A percentile compares a stretch with the other conserved stretches of the same genome.
Conservation (phyloP, 2,113 vertebrate species). For the Halichoerus grypus region DNA sequence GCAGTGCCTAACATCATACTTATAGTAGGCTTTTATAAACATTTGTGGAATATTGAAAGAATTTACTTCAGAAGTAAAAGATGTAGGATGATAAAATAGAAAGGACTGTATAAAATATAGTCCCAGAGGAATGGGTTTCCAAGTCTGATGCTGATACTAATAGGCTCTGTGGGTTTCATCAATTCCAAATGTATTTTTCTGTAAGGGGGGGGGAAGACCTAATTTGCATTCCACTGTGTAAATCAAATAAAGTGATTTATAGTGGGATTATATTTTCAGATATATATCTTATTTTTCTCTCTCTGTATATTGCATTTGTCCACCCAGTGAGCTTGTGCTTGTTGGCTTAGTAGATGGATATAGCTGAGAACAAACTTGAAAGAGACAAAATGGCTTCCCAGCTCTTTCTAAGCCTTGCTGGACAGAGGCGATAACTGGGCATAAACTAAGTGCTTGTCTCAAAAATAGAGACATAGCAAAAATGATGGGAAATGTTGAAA, state of each 20-base stretch:
- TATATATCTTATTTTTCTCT: background rate
- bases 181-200: background rate
- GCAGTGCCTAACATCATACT: background rate
- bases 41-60: background rate
- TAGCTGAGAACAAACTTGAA: background rate
- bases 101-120: background rate
- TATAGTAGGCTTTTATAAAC: background rate
- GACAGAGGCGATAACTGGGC: background rate
- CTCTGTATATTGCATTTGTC: background rate
- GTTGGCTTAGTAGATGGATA: background rate
- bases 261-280: background rate
- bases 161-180: background rate
- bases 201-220: background rate
- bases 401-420: background rate
- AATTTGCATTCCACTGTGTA: background rate
- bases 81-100: background rate
- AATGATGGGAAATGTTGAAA: background rate
- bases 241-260: background rate
- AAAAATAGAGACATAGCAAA: background rate
- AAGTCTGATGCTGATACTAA: background rate
- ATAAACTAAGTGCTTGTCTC: background rate
- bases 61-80: background rate
- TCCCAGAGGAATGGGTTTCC: background rate
- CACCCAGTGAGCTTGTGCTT: background rate
- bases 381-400: background rate